A percentile compares a stretch with the other conserved stretches of the same genome.
These are phyloP conservation scores for Ceratina japonica DNA, from an alignment of 1,140 invertebrate species.

Conservation along the genomic window DNA sequence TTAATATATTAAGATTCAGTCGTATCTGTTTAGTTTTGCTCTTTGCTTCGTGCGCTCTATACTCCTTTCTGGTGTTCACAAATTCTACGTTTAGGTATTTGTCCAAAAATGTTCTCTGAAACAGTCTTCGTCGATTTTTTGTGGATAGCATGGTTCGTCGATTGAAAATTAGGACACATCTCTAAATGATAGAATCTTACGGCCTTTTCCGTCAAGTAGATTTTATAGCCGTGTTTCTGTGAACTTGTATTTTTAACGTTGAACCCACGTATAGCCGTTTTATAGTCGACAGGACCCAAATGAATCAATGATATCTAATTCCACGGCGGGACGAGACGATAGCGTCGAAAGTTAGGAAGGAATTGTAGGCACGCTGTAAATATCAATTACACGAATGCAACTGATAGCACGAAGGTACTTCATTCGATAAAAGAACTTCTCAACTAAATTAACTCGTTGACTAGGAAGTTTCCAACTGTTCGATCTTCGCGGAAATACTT, in stretches of 20 bases:
- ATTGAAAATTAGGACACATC: no score
- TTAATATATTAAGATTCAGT: conserved; percentile 30
- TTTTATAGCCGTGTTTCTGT: no score
- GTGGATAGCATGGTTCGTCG: no score
- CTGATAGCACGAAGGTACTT: background rate
- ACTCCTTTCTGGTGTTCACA: background rate
- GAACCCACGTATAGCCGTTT: no score
- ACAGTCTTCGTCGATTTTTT: conserved; percentile 9
- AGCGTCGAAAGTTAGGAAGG: background rate
- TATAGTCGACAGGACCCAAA: no score
- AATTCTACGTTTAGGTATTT: background rate
- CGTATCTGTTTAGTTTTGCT: background rate
- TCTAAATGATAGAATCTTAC: no score
- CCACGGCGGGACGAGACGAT: no score
- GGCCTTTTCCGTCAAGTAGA: no score
- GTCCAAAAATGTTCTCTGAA: background rate
- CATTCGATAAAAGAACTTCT: conserved; percentile 31
- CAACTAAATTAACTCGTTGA: conserved; percentile 22
- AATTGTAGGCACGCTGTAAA: background rate
- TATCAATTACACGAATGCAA: background rate
- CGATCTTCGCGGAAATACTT: conserved; percentile 24
- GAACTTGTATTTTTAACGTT: no score
- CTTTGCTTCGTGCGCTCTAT: background rate
- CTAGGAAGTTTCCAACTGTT: conserved; percentile 2
- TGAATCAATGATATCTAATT: no score